Percentiles rank a stretch among this genome's conserved stretches.
phyloP scores from a whole-genome alignment of 1,140 invertebrate genomes.

The Varroa destructor region DNA sequence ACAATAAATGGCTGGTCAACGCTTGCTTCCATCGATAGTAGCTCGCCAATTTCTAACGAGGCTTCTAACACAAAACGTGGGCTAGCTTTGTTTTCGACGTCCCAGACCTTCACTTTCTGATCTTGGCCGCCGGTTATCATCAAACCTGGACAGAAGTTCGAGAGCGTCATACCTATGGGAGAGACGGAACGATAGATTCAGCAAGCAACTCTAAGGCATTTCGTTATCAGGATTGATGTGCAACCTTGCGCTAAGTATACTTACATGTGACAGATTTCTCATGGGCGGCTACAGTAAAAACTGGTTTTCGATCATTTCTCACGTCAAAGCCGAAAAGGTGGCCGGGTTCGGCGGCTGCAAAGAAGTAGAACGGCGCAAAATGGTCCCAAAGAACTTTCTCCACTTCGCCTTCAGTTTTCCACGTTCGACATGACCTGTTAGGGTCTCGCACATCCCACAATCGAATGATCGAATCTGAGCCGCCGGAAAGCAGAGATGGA shows the following conservation, averaged over 20 bases:
- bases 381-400: conserved; percentile 76
- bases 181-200: background rate
- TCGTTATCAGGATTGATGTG: no score
- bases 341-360: conserved; percentile 64
- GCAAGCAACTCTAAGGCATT: no score
- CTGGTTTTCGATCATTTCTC: conserved; percentile 50
- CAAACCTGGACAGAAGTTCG: conserved; percentile 52
- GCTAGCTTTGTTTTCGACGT: conserved; percentile 44
- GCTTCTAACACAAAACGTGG: conserved; percentile 39
- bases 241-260: no score
- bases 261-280: conserved; percentile 60
- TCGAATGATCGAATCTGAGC: conserved; percentile 50
- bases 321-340: conserved; percentile 64
- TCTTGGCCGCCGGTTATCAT: conserved; percentile 59
- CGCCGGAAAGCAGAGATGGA: conserved; percentile 64
- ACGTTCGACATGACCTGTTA: conserved; percentile 50
- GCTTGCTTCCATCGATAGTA: conserved; percentile 52
- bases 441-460: conserved; percentile 61
- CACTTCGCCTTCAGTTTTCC: conserved; percentile 62
- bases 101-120: conserved; percentile 64
- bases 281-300: conserved; percentile 67
- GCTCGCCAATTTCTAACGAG: conserved; percentile 39
- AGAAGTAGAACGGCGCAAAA: conserved; percentile 55
- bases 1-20: conserved; percentile 67
- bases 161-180: conserved; percentile 48